A percentile compares a stretch with the other conserved stretches of the same genome.
These are phyloP conservation scores for Leptoteleia sp. DNA, from an alignment of 1,140 invertebrate genomes.

Conservation along the genomic window DNA sequence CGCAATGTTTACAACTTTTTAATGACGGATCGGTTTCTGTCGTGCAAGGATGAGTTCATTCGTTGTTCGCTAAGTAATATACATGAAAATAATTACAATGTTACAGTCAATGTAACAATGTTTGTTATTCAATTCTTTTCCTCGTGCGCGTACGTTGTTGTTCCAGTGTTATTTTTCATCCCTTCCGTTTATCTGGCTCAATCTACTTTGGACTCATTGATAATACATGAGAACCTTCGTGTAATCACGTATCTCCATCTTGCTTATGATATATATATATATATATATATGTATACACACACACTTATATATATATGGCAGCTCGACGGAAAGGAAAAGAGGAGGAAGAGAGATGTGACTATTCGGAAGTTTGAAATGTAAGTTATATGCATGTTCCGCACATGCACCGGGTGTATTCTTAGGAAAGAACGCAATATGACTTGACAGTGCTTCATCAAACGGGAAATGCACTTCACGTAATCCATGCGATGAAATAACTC, in stretches of 20 bases:
- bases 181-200: constrained; percentile 28
- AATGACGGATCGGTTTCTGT: too few species aligned
- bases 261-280: constrained; percentile 34
- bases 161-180: constrained; percentile 33
- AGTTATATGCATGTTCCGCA: neutral
- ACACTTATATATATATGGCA: neutral
- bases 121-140: constrained; percentile 34
- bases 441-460: constrained; percentile 57
- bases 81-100: constrained; percentile 45
- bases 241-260: constrained; percentile 44
- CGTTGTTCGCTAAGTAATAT: constrained; percentile 15
- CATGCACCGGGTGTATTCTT: neutral
- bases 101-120: constrained; percentile 28
- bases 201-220: constrained; percentile 47
- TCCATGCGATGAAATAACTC: constrained; percentile 53
- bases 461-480: constrained; percentile 37
- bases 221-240: constrained; percentile 42
- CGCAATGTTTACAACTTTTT: constrained; percentile 2
- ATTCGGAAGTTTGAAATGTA: constrained; percentile 16
- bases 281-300: constrained; percentile 20
- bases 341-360: neutral
- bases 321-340: too few species aligned
- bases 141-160: constrained; percentile 15
- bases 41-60: too few species aligned
- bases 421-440: constrained; percentile 24